phyloP scores from a whole-genome alignment of 2,888 invertebrate species.

The Tupiocoris notatus region DNA sequence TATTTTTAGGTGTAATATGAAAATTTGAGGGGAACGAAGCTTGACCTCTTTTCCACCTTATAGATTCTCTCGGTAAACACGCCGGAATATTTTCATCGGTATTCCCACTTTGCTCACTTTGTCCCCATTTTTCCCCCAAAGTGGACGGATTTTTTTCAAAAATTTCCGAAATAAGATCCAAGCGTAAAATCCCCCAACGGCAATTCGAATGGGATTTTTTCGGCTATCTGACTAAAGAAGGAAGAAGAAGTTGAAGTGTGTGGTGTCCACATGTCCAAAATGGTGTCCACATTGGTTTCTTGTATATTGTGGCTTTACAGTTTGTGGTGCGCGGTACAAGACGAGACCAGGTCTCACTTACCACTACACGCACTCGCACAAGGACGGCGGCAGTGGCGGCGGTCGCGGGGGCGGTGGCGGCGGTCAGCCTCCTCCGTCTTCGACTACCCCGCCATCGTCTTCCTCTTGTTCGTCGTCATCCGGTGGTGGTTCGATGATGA shows the following conservation, averaged over 20 bases:
- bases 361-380: slow-evolving; percentile 91
- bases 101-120: no score
- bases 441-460: slow-evolving; percentile 43
- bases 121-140: no score
- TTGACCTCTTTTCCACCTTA: no score
- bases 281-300: slow-evolving; percentile 17
- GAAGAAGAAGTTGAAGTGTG: neutral
- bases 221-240: neutral
- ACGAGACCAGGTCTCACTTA: slow-evolving; percentile 93
- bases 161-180: no score
- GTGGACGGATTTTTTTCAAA: no score
- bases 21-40: no score
- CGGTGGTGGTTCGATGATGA: neutral
- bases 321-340: slow-evolving; percentile 95
- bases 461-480: neutral
- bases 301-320: slow-evolving; percentile 57
- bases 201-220: no score
- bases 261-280: neutral
- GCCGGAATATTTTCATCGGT: no score
- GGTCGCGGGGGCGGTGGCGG: slow-evolving; percentile 47
- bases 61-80: no score
- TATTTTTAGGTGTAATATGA: no score
- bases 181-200: no score
- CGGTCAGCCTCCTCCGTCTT: slow-evolving; percentile 27
- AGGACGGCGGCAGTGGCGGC: slow-evolving; percentile 52